Evolutionary conservation across 2,113 vertebrate genomes (phyloP).

Genomic region (Tupaia tana): DNA sequence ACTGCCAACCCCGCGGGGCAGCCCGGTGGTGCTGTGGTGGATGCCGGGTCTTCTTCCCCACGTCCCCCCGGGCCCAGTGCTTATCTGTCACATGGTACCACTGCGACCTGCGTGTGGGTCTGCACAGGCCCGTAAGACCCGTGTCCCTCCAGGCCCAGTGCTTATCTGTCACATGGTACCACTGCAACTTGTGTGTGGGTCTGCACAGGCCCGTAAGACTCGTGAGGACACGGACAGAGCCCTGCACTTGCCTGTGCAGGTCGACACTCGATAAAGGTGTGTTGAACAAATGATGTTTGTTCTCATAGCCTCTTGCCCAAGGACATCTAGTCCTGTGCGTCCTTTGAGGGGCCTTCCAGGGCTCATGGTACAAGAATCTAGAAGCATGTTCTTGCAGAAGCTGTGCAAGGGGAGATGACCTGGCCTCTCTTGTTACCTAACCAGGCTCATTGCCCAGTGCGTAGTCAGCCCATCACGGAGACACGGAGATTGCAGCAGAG

Average conservation of each 20-base stretch:
- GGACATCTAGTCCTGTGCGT: background rate
- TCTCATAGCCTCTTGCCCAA: background rate
- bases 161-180: too few relatives aligned
- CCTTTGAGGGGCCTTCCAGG: background rate
- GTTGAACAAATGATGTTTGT: too few relatives aligned
- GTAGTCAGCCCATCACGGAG: too few relatives aligned
- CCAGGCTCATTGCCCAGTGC: too few relatives aligned
- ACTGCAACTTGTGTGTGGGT: too few relatives aligned
- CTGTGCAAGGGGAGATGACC: too few relatives aligned
- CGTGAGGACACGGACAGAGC: background rate
- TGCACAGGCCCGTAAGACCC: background rate
- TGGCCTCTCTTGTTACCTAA: background rate
- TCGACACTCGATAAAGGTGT: background rate
- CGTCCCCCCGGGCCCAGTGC: too few relatives aligned
- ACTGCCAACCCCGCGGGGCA: too few relatives aligned
- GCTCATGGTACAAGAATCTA: background rate
- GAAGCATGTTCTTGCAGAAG: background rate
- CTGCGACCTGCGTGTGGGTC: background rate
- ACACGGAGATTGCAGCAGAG: too few relatives aligned
- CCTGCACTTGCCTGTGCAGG: background rate
- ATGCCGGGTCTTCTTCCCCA: background rate
- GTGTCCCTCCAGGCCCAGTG: too few relatives aligned
- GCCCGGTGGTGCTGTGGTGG: too few relatives aligned
- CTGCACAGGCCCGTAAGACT: background rate
- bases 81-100: too few relatives aligned